These are phyloP conservation scores for Helicoverpa armigera DNA, from an alignment of 1,140 invertebrate genomes.

Conservation along the genomic window DNA sequence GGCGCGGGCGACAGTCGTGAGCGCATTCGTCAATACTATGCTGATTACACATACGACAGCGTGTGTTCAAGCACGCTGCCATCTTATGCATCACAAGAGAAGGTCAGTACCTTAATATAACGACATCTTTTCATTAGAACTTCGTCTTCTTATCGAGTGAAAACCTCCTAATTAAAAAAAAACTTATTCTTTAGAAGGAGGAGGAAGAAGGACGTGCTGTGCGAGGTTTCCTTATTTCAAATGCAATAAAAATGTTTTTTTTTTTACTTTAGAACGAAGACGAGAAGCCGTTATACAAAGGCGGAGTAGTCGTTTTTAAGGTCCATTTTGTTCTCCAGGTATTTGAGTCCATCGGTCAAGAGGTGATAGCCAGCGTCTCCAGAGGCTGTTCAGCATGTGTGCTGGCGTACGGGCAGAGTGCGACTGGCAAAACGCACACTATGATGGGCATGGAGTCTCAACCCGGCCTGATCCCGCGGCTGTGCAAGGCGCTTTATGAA, in stretches of 20 bases:
- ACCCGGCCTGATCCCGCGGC: slow-evolving; percentile 79
- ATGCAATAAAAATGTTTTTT: too few species aligned
- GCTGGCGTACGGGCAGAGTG: slow-evolving; percentile 93
- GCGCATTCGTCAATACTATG: slow-evolving; percentile 89
- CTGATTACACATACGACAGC: slow-evolving; percentile 92
- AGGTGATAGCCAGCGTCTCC: slow-evolving; percentile 87
- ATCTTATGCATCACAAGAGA: slow-evolving; percentile 89
- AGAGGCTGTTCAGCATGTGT: slow-evolving; percentile 89
- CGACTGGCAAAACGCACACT: slow-evolving; percentile 93
- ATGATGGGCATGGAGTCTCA: slow-evolving; percentile 89
- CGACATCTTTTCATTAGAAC: background rate
- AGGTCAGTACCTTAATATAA: slow-evolving; percentile 71
- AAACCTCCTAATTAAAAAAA: too few species aligned
- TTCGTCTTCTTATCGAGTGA: too few species aligned
- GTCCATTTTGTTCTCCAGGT: slow-evolving; percentile 82
- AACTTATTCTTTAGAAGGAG: too few species aligned
- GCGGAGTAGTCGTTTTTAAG: too few species aligned
- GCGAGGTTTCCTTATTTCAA: too few species aligned
- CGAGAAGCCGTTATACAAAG: too few species aligned
- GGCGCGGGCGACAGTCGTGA: slow-evolving; percentile 89
- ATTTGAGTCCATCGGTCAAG: slow-evolving; percentile 89
- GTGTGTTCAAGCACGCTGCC: slow-evolving; percentile 77
- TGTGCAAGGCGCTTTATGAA: slow-evolving; percentile 83
- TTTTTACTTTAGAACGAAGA: too few species aligned
- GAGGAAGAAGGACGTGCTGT: too few species aligned